Evolutionary conservation across 2,888 invertebrate genomes (phyloP).

Genomic region (Eupithecia centaureata): DNA sequence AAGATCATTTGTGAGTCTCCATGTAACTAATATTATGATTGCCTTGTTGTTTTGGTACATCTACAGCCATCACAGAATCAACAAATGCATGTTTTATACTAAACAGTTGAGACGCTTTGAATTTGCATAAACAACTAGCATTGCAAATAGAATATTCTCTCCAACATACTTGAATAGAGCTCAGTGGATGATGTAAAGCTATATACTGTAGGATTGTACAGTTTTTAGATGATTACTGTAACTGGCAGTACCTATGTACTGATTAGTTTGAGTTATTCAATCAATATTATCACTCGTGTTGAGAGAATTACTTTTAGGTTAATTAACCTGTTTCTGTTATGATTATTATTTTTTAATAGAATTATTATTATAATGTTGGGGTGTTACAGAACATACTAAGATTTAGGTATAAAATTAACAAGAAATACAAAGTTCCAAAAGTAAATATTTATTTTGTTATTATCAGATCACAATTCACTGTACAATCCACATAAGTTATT

Average conservation of each 20-base stretch:
- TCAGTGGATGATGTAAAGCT: constrained; percentile 22
- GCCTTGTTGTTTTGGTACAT: no score
- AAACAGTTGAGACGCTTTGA: no score
- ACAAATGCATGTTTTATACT: no score
- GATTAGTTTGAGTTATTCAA: constrained; percentile 15
- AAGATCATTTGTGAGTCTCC: no score
- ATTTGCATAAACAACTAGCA: no score
- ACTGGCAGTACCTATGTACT: constrained; percentile 19
- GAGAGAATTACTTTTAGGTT: not conserved
- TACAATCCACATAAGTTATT: constrained; percentile 40
- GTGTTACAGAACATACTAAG: not conserved
- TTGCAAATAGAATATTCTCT: no score
- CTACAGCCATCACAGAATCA: no score
- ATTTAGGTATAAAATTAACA: constrained; percentile 2
- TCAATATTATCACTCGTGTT: constrained; percentile 2
- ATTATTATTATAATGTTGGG: constrained; percentile 1
- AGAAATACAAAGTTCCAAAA: not conserved
- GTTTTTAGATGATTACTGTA: constrained; percentile 28
- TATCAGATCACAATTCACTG: constrained; percentile 21
- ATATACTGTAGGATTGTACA: constrained; percentile 49
- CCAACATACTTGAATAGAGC: no score
- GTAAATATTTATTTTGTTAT: constrained; percentile 3
- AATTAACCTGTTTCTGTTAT: not conserved
- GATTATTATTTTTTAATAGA: constrained; percentile 6
- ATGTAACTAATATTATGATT: no score